phyloP scores from a whole-genome alignment of 2,113 vertebrate species.

The Oceanites oceanicus region DNA sequence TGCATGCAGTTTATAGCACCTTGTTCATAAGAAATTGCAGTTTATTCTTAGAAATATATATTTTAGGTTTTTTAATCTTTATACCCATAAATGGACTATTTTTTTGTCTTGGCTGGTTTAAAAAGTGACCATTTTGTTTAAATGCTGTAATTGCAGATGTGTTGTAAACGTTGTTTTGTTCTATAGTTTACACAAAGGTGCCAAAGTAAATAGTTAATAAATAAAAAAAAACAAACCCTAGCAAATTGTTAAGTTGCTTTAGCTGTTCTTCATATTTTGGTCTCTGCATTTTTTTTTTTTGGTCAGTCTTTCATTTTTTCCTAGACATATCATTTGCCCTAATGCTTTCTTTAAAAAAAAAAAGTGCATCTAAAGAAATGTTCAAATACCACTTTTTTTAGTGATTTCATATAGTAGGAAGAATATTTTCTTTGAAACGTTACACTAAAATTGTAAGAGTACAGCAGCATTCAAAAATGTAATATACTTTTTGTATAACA shows the following conservation, averaged over 20 bases:
- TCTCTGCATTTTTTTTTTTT: not conserved
- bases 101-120: conserved; percentile 70
- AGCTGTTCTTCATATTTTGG: conserved; percentile 57
- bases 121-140: conserved; percentile 69
- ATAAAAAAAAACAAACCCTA: conserved; percentile 20
- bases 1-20: conserved; percentile 73
- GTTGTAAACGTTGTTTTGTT: conserved; percentile 69
- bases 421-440: conserved; percentile 56
- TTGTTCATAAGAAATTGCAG: conserved; percentile 70
- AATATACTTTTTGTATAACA: conserved; percentile 74
- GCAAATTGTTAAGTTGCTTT: conserved; percentile 54
- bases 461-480: conserved; percentile 78
- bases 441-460: conserved; percentile 71
- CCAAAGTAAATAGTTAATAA: conserved; percentile 69
- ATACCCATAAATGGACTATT: conserved; percentile 65
- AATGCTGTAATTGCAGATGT: conserved; percentile 62
- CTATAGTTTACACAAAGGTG: conserved; percentile 69
- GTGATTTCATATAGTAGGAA: conserved; percentile 47
- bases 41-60: conserved; percentile 69
- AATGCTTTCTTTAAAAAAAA: conserved; percentile 49
- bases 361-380: conserved; percentile 36
- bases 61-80: conserved; percentile 71
- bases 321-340: conserved; percentile 55
- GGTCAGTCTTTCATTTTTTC: conserved; percentile 36
- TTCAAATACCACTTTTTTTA: conserved; percentile 59